A percentile compares a stretch with the other conserved stretches of the same genome.
phyloP scores from a whole-genome alignment of 1,140 invertebrate species.

The Nymphalis io region DNA sequence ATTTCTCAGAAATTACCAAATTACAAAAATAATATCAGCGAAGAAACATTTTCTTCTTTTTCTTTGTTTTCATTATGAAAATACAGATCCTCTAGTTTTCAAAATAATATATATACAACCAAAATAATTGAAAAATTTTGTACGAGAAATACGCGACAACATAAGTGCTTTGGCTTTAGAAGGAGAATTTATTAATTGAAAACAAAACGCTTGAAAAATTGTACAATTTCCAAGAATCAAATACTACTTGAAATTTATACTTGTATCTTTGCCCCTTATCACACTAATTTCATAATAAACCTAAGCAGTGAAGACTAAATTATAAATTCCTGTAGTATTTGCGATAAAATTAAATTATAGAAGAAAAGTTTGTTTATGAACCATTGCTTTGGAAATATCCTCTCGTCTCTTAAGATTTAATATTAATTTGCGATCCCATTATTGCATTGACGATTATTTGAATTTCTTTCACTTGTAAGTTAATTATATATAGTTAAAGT shows the following conservation, averaged over 20 bases:
- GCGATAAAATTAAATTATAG: no score
- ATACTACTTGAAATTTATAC: background rate
- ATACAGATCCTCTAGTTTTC: background rate
- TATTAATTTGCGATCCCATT: no score
- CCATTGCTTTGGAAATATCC: no score
- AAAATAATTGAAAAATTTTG: background rate
- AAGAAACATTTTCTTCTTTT: background rate
- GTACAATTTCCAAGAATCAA: background rate
- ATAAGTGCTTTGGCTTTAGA: background rate
- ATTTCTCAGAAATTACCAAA: background rate
- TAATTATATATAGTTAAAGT: no score
- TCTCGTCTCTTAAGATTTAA: no score
- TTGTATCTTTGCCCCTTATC: no score
- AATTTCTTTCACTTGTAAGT: no score
- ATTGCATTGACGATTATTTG: no score
- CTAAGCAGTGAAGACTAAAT: background rate
- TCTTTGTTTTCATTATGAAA: background rate
- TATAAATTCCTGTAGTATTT: background rate
- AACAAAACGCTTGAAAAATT: conserved; percentile 5
- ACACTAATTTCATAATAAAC: no score
- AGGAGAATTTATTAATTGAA: conserved; percentile 14
- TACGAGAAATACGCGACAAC: background rate
- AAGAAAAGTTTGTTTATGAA: no score
- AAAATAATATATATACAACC: background rate
- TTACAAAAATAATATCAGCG: background rate